Evolutionary conservation across 2,888 invertebrate genomes (phyloP).

Genomic region (Oegoconia quadripuncta): DNA sequence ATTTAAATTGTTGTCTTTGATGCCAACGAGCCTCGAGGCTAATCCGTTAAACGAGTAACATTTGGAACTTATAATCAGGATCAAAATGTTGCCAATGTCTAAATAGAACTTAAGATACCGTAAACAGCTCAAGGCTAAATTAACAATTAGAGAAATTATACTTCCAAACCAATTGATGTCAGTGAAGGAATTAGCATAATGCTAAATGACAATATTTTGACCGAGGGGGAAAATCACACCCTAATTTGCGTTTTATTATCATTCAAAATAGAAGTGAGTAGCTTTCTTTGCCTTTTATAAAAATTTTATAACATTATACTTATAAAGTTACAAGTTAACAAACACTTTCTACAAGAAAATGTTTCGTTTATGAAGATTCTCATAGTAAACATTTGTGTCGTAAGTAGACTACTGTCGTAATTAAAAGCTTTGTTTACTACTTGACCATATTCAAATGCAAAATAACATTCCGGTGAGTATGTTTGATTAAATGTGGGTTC

Average conservation of each 20-base stretch:
- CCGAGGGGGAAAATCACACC: slow-evolving; percentile 23
- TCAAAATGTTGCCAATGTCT: slow-evolving; percentile 10
- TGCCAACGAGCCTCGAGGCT: slow-evolving; percentile 24
- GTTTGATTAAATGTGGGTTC: slow-evolving; percentile 7
- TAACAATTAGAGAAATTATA: slow-evolving; percentile 40
- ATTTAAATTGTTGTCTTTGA: too few relatives aligned
- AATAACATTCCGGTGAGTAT: slow-evolving; percentile 3
- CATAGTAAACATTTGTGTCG: too few relatives aligned
- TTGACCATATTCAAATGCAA: too few relatives aligned
- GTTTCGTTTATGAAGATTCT: too few relatives aligned
- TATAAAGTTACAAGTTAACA: too few relatives aligned
- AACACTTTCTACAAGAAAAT: too few relatives aligned
- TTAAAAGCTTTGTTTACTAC: too few relatives aligned
- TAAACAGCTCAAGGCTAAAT: slow-evolving; percentile 30
- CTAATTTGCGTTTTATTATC: slow-evolving; percentile 19
- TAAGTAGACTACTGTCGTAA: too few relatives aligned
- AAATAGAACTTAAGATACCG: slow-evolving; percentile 15
- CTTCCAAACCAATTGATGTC: slow-evolving; percentile 26
- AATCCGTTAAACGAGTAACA: slow-evolving; percentile 16
- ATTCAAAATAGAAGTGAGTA: slow-evolving; percentile 17
- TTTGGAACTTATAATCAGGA: slow-evolving; percentile 13
- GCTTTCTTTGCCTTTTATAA: slow-evolving; percentile 11
- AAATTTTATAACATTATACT: background rate
- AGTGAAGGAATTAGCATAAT: slow-evolving; percentile 26
- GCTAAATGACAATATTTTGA: slow-evolving; percentile 27